Conservation (phyloP, 1,140 invertebrate species). For the Bombus turneri region DNA sequence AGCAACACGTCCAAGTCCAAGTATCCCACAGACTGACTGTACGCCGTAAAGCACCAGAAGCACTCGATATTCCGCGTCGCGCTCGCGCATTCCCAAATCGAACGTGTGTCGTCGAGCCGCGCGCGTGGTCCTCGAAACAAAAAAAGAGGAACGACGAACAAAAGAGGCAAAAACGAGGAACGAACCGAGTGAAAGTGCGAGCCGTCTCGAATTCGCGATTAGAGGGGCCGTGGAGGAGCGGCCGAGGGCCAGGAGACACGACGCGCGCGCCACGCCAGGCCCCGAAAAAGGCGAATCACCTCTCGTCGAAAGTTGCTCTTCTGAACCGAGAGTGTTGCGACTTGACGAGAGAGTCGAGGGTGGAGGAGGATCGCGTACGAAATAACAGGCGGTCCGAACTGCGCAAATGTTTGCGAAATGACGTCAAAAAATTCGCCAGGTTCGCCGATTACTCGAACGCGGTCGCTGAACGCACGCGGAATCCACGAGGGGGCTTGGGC, state of each 20-base stretch:
- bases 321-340: conserved; percentile 11
- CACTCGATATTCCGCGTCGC: conserved; percentile 39
- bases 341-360: neutral
- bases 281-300: conserved; percentile 66
- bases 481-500: neutral
- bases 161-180: conserved; percentile 25
- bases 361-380: conserved; percentile 27
- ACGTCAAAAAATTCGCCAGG: conserved; percentile 62
- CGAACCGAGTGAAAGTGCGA: conserved; percentile 56
- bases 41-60: neutral
- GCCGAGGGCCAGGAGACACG: conserved; percentile 11
- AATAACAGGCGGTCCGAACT: conserved; percentile 55
- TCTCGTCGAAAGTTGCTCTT: conserved; percentile 50
- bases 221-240: conserved; percentile 36
- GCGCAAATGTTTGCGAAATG: conserved; percentile 72
- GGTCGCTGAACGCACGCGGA: conserved; percentile 14
- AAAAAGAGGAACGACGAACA: conserved; percentile 4
- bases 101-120: conserved; percentile 28
- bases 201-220: conserved; percentile 62
- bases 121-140: neutral
- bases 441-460: conserved; percentile 23
- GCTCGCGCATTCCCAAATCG: conserved; percentile 30
- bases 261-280: conserved; percentile 25
- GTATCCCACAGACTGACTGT: neutral
- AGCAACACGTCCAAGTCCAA: neutral